phyloP scores from a whole-genome alignment of 2,888 invertebrate genomes.

The Archaeoteleia sp. region DNA sequence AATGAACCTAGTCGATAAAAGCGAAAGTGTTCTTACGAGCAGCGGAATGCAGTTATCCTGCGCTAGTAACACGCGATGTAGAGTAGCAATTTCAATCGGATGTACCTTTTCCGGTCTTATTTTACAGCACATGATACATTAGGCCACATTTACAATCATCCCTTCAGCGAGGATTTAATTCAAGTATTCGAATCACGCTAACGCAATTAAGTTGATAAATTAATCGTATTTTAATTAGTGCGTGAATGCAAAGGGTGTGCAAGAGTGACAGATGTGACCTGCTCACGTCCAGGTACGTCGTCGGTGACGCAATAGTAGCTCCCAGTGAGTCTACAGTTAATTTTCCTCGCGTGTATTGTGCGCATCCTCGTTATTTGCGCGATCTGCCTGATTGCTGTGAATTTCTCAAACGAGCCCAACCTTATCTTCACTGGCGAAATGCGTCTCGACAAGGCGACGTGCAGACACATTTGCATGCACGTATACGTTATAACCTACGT shows the following conservation, averaged over 20 bases:
- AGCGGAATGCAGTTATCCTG: background rate
- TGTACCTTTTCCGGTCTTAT: no score
- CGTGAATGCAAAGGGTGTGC: background rate
- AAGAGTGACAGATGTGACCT: background rate
- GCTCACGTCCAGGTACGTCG: background rate
- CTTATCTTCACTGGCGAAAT: slow-evolving; percentile 25
- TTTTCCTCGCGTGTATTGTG: slow-evolving; percentile 17
- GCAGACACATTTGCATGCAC: slow-evolving; percentile 7
- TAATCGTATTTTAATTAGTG: slow-evolving; percentile 7
- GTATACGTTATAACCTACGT: slow-evolving; percentile 14
- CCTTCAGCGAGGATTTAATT: background rate
- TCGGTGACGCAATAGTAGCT: background rate
- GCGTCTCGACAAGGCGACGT: slow-evolving; percentile 7
- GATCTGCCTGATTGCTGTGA: slow-evolving; percentile 26
- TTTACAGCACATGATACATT: no score
- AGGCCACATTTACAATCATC: background rate
- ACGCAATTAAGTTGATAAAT: background rate
- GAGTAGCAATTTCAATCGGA: background rate
- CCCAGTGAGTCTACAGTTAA: slow-evolving; percentile 12
- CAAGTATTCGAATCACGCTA: background rate
- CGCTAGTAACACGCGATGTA: background rate
- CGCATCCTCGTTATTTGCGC: slow-evolving; percentile 19
- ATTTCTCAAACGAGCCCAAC: slow-evolving; percentile 27
- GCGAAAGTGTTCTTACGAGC: background rate
- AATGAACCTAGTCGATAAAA: background rate